These are phyloP conservation scores for Catharus fuscescens DNA, from an alignment of 2,113 vertebrate species.

Conservation along the genomic window DNA sequence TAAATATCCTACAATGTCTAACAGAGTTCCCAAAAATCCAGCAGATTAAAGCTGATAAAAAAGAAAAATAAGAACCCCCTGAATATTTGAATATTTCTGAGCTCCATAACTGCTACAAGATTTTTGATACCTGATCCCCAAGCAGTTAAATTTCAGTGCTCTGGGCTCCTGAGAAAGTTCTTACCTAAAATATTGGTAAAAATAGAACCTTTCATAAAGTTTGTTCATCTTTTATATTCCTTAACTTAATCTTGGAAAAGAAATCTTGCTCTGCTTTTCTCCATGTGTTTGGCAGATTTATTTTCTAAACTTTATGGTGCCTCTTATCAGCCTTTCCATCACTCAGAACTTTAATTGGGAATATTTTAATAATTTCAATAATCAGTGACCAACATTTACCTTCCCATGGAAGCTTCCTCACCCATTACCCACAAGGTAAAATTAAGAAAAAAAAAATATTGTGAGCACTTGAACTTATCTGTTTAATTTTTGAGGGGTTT, in stretches of 20 bases:
- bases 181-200: not conserved
- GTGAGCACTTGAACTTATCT: not conserved
- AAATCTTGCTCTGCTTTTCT: not conserved
- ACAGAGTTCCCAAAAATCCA: not conserved
- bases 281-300: not conserved
- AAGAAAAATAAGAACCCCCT: not conserved
- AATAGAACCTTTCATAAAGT: not conserved
- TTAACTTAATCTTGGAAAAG: not conserved
- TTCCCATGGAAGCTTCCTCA: not conserved
- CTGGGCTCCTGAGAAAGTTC: not conserved
- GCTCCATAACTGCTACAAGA: not conserved
- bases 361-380: not conserved
- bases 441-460: not conserved
- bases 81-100: not conserved
- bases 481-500: not conserved
- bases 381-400: not conserved
- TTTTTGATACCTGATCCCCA: fast-evolving
- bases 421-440: not conserved
- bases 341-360: not conserved
- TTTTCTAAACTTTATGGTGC: not conserved
- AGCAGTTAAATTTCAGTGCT: not conserved
- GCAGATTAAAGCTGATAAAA: not conserved
- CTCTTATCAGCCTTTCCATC: not conserved
- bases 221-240: not conserved
- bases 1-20: not conserved